Conservation (phyloP, 2,888 invertebrate genomes). For the Brachyptera putata region DNA sequence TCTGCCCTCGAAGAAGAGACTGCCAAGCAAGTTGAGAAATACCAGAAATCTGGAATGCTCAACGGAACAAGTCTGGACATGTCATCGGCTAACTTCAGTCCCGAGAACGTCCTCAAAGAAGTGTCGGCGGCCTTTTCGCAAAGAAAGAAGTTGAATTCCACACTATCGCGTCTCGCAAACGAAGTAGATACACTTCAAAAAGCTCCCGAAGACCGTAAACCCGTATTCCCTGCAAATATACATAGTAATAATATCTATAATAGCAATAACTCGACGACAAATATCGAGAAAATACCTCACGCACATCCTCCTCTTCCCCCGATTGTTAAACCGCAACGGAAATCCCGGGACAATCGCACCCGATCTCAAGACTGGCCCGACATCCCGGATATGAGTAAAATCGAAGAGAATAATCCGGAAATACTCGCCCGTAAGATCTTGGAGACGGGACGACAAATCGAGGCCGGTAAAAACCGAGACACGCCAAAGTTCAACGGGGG, state of each 20-base stretch:
- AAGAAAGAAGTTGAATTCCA: slow-evolving; percentile 77
- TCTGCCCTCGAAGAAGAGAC: slow-evolving; percentile 72
- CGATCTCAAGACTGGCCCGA: slow-evolving; percentile 90
- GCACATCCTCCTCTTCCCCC: slow-evolving; percentile 24
- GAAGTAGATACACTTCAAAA: slow-evolving; percentile 74
- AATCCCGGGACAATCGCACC: slow-evolving; percentile 66
- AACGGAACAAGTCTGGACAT: slow-evolving; percentile 40
- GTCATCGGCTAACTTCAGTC: slow-evolving; percentile 58
- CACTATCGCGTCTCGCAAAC: slow-evolving; percentile 70
- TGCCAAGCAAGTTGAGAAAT: slow-evolving; percentile 66
- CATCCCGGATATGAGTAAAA: slow-evolving; percentile 83
- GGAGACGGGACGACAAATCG: slow-evolving; percentile 84
- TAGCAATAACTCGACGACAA: slow-evolving; percentile 41
- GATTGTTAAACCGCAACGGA: slow-evolving; percentile 46
- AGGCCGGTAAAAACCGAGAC: slow-evolving; percentile 62
- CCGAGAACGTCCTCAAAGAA: slow-evolving; percentile 80
- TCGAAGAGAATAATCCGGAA: slow-evolving; percentile 89
- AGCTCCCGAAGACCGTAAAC: slow-evolving; percentile 61
- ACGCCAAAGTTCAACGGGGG: slow-evolving; percentile 30
- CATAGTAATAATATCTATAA: slow-evolving; percentile 42
- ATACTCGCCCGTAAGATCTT: slow-evolving; percentile 84
- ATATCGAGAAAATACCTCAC: slow-evolving; percentile 25
- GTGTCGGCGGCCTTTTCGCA: slow-evolving; percentile 80
- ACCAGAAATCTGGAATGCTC: slow-evolving; percentile 45
- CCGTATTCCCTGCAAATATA: slow-evolving; percentile 42